These are phyloP conservation scores for Chrysomallon squamiferum DNA, from an alignment of 1,140 invertebrate genomes.

Conservation along the genomic window DNA sequence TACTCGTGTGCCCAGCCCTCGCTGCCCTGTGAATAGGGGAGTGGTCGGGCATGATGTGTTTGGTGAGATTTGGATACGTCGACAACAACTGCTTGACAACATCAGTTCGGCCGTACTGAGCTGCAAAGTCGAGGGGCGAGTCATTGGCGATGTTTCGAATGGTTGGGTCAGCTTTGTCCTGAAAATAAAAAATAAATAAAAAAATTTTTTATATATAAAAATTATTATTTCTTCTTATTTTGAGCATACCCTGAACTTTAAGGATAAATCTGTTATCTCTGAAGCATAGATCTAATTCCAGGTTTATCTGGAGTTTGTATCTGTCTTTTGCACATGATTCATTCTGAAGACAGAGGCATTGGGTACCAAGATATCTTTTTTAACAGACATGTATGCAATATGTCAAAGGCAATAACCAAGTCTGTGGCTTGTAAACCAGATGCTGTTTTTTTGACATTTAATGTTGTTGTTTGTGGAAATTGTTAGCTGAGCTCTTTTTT, in stretches of 20 bases:
- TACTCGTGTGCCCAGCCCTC: constrained; percentile 88
- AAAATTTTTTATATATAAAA: not conserved
- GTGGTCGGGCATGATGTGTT: constrained; percentile 72
- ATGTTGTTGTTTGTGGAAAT: too few species aligned
- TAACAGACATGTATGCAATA: too few species aligned
- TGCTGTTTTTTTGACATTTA: too few species aligned
- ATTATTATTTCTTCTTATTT: not conserved
- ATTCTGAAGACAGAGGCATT: too few species aligned
- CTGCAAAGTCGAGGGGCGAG: constrained; percentile 91
- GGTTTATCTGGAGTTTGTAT: too few species aligned
- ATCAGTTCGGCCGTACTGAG: constrained; percentile 81
- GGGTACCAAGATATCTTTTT: too few species aligned
- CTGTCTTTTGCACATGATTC: too few species aligned
- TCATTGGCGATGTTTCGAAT: constrained; percentile 88
- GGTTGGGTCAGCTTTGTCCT: constrained; percentile 87
- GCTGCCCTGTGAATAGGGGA: constrained; percentile 94
- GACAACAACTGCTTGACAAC: constrained; percentile 84
- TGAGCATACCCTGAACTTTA: not conserved
- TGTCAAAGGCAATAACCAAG: too few species aligned
- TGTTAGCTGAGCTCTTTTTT: too few species aligned
- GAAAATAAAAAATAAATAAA: constrained; percentile 40
- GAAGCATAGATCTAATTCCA: too few species aligned
- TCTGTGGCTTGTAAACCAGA: too few species aligned
- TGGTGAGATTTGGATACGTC: constrained; percentile 41
- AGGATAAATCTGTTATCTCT: too few species aligned